Evolutionary conservation across 1,140 invertebrate species (phyloP).

Genomic region (Drosophila fuyamai): DNA sequence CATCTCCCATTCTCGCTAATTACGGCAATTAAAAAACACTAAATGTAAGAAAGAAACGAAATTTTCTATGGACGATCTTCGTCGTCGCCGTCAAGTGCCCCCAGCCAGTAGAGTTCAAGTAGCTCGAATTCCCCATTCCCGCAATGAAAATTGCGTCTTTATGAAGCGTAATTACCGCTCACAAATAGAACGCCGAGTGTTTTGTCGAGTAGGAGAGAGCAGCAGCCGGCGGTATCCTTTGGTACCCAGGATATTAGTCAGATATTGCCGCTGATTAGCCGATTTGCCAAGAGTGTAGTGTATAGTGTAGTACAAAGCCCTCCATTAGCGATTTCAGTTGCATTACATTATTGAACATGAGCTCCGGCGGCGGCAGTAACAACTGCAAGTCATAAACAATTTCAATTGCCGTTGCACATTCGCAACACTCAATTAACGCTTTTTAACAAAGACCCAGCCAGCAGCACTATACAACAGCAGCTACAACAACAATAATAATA

Average conservation of each 20-base stretch:
- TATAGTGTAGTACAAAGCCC: slow-evolving; percentile 2
- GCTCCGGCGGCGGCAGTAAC: slow-evolving; percentile 23
- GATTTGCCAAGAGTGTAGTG: slow-evolving; percentile 37
- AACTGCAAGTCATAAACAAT: slow-evolving; percentile 83
- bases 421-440: slow-evolving; percentile 83
- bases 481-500: slow-evolving; percentile 77
- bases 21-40: slow-evolving; percentile 80
- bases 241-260: slow-evolving; percentile 58
- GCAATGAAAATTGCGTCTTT: slow-evolving; percentile 71
- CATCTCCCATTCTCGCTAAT: slow-evolving; percentile 64
- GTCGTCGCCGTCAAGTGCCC: slow-evolving; percentile 68
- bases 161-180: slow-evolving; percentile 60
- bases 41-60: slow-evolving; percentile 63
- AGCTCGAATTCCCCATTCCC: slow-evolving; percentile 31
- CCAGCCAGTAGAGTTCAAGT: slow-evolving; percentile 61
- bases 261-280: slow-evolving; percentile 70
- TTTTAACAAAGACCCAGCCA: slow-evolving; percentile 70
- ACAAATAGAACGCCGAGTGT: slow-evolving; percentile 55
- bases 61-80: slow-evolving; percentile 29
- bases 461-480: slow-evolving; percentile 30
- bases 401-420: slow-evolving; percentile 82
- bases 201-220: slow-evolving; percentile 56
- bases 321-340: slow-evolving; percentile 64
- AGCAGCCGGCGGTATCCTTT: slow-evolving; percentile 53
- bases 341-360: slow-evolving; percentile 69